phyloP scores from a whole-genome alignment of 1,140 invertebrate genomes.

The Pteromalus puparum region DNA sequence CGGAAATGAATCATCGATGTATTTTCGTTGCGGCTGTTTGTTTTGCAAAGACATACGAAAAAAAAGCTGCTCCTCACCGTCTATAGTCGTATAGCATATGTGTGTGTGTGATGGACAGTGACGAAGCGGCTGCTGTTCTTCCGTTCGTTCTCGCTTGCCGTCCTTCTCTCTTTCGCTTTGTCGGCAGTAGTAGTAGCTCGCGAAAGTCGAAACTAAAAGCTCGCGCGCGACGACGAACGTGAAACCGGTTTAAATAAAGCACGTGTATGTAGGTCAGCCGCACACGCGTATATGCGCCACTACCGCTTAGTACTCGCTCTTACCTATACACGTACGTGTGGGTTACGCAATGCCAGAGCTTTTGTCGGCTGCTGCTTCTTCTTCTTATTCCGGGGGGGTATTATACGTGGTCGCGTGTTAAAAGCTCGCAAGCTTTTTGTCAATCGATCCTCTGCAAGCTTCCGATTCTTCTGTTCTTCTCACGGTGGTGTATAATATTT shows the following conservation, averaged over 20 bases:
- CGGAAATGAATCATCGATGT: slow-evolving; percentile 44
- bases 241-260: slow-evolving; percentile 76
- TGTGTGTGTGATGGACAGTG: slow-evolving; percentile 26
- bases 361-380: slow-evolving; percentile 8
- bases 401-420: neutral
- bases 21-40: slow-evolving; percentile 32
- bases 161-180: neutral
- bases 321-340: neutral
- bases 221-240: slow-evolving; percentile 62
- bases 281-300: slow-evolving; percentile 46
- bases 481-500: no score
- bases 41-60: neutral
- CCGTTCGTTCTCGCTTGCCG: neutral
- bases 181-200: slow-evolving; percentile 38
- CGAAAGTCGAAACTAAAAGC: slow-evolving; percentile 71
- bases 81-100: neutral
- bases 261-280: slow-evolving; percentile 74
- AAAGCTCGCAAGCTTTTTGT: slow-evolving; percentile 4
- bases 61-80: neutral
- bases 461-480: no score
- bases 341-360: slow-evolving; percentile 20
- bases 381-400: neutral
- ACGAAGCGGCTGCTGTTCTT: slow-evolving; percentile 19
- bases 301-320: neutral
- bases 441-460: neutral